phyloP scores from a whole-genome alignment of 2,797 vertebrate species.

The Eulemur coronatus region DNA sequence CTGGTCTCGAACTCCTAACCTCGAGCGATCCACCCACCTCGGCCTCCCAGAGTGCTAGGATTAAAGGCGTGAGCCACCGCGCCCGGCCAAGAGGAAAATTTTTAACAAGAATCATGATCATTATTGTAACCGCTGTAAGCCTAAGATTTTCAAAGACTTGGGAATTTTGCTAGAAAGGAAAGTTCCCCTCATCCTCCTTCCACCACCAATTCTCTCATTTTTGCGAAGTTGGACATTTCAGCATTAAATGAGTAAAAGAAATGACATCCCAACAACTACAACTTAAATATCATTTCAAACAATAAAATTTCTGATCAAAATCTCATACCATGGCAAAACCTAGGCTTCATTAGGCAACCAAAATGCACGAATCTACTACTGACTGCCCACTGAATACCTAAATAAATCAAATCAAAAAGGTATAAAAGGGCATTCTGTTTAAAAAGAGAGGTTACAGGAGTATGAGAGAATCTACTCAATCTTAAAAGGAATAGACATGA shows the following conservation, averaged over 20 bases:
- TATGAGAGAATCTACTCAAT: background rate
- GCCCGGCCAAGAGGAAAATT: background rate
- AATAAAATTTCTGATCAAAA: slow-evolving; percentile 14
- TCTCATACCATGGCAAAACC: background rate
- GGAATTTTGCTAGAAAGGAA: background rate
- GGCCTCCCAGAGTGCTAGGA: no score
- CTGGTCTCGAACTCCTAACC: no score
- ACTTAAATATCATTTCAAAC: background rate
- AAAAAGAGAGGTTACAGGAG: background rate
- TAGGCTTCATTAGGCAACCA: background rate
- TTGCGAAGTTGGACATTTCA: background rate
- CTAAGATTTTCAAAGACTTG: background rate
- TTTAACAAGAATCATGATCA: background rate
- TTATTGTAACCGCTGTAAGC: background rate
- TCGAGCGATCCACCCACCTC: no score
- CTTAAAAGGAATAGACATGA: background rate
- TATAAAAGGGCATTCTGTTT: background rate
- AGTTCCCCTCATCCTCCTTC: background rate
- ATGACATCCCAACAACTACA: background rate
- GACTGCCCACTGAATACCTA: background rate
- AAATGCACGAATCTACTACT: background rate
- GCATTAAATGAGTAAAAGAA: slow-evolving; percentile 31
- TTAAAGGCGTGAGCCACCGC: no score
- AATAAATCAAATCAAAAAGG: background rate
- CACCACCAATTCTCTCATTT: background rate